A percentile compares a stretch with the other conserved stretches of the same genome.
These are phyloP conservation scores for Ctenosaura bakeri DNA, from an alignment of 2,797 vertebrate genomes.

Conservation along the genomic window DNA sequence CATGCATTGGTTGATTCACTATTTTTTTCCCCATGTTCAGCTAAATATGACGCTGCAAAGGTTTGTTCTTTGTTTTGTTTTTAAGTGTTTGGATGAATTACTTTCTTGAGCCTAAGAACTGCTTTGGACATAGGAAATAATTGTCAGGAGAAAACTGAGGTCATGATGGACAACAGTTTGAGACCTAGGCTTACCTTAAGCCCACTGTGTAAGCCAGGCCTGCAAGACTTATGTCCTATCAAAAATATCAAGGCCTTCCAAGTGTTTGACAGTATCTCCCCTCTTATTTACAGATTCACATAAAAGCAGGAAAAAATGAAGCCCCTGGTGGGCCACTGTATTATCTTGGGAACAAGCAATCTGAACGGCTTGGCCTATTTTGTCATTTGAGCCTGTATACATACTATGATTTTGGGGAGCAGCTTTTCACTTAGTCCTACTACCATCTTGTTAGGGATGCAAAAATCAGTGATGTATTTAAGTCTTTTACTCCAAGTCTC, in stretches of 20 bases:
- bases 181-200: neutral
- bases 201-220: neutral
- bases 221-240: neutral
- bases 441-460: too few relatives aligned
- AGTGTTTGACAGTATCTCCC: neutral
- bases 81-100: constrained; percentile 39
- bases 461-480: too few relatives aligned
- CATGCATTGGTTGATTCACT: constrained; percentile 29
- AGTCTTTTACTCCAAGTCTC: too few relatives aligned
- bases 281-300: neutral
- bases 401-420: neutral
- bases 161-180: neutral
- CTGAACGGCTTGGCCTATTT: neutral
- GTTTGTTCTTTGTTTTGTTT: neutral
- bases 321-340: too few relatives aligned
- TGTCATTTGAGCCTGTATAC: neutral
- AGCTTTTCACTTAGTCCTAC: neutral
- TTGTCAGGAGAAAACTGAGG: neutral
- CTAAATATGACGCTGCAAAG: constrained; percentile 54
- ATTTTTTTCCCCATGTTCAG: constrained; percentile 40
- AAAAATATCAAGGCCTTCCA: neutral
- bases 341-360: neutral
- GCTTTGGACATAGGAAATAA: neutral
- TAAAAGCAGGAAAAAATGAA: neutral
- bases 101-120: constrained; percentile 15